Evolutionary conservation across 2,888 invertebrate species (phyloP).

Genomic region (Tinea trinotella): DNA sequence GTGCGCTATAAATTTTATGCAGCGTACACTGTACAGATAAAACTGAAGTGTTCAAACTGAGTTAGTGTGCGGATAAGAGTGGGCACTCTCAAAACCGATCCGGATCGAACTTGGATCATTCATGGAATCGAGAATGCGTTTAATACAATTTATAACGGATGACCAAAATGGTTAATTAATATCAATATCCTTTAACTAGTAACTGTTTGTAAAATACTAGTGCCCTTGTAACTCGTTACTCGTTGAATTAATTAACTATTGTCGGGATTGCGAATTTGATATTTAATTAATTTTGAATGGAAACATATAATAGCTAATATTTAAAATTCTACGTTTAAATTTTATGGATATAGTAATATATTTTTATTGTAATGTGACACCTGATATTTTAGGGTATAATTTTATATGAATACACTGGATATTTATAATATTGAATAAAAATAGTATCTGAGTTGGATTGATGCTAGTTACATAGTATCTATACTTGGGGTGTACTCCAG

Average conservation of each 20-base stretch:
- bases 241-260: no score
- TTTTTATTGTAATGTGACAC: no score
- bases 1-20: constrained; percentile 72
- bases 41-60: constrained; percentile 39
- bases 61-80: constrained; percentile 37
- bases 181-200: no score
- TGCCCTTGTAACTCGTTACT: no score
- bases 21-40: constrained; percentile 61
- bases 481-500: neutral
- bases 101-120: neutral
- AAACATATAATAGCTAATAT: no score
- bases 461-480: neutral
- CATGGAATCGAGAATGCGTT: neutral
- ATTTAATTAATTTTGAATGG: no score
- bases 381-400: no score
- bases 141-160: neutral
- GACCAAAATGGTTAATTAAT: neutral
- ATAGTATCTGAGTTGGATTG: neutral
- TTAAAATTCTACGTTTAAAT: no score
- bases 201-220: no score
- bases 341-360: no score
- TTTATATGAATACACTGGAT: no score
- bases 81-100: constrained; percentile 45
- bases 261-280: no score
- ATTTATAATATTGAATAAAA: neutral